A percentile compares a stretch with the other conserved stretches of the same genome.
These are phyloP conservation scores for Thunnus maccoyii DNA, from an alignment of 2,113 vertebrate genomes.

Conservation along the genomic window DNA sequence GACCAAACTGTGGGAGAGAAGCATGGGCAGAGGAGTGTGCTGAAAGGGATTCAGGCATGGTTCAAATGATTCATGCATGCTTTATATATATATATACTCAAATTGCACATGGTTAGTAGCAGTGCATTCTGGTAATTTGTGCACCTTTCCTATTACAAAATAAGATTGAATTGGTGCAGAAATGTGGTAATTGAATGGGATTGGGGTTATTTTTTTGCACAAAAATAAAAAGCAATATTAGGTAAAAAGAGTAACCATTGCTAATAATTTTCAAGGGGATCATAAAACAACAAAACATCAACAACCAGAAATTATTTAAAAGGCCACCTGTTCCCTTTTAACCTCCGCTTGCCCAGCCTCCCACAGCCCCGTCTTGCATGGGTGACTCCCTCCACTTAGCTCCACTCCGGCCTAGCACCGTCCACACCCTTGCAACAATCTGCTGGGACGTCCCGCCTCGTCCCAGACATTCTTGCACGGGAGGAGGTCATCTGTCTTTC, in stretches of 20 bases:
- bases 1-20: slow-evolving; percentile 58
- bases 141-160: neutral
- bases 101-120: neutral
- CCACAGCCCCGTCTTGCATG: slow-evolving; percentile 53
- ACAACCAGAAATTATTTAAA: neutral
- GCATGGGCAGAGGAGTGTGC: slow-evolving; percentile 31
- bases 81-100: neutral
- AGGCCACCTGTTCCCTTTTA: neutral
- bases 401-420: slow-evolving; percentile 59
- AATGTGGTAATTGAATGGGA: neutral
- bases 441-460: slow-evolving; percentile 35
- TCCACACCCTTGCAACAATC: slow-evolving; percentile 63
- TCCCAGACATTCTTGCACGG: slow-evolving; percentile 60
- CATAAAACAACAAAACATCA: neutral
- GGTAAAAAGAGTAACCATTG: neutral
- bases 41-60: neutral
- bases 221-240: neutral
- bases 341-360: slow-evolving; percentile 36
- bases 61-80: slow-evolving; percentile 5
- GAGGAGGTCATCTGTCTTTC: slow-evolving; percentile 42
- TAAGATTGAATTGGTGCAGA: neutral
- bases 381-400: slow-evolving; percentile 42
- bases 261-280: neutral
- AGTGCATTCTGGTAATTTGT: neutral
- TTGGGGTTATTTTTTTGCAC: neutral